Base-by-base conservation (phyloP, 2,113 vertebrate genomes). In the Halichoeres trimaculatus region DNA sequence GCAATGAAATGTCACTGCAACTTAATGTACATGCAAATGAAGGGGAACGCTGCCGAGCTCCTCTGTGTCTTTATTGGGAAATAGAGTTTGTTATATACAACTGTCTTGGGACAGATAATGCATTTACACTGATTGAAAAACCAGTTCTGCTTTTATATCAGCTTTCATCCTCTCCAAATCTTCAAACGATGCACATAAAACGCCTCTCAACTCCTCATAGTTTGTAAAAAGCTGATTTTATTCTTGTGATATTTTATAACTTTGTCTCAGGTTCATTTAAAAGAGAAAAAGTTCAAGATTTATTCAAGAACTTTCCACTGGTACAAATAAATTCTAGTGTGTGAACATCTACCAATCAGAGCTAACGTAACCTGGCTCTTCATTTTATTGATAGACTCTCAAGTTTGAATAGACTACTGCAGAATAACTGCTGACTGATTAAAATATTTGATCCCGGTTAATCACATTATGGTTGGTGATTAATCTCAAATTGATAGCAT, bases 41-140 rank as follows among this genome's bases (percentile, higher is more conserved):
- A 13, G 23, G 16, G 5, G 26, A 26, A 43, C 50, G 23, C 13
- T 36, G 2, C 34, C 5, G 61, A 71, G 54, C 43, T 36, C 56
- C 58, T 65, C 38, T 30, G 24, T 55, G 38, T 71, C 30, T 61
- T 65, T 84, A 55, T 40, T 52, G 30, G 38, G 66, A 65, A 59
- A 35, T 38, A n/a, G 3, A 35, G n/a, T 55, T 70, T 16, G 54
- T 79, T 61, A 60, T 16, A 43, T 12, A 24, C 1, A 34, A 48
- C 40, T 75, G 22, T 59, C 64, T 19, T 7, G 70, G 40, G 71
- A 73, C 47, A 68, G 4, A 85, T 70, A 41, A 62, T 22, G 19
- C 34, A 38, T 60, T 65, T 48, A 68, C 5, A 23, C 47, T 64
- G 36, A 74, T 65, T 50, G 41, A 10, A 56, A 60, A 60, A 61